Percentiles rank a stretch among this genome's conserved stretches.
These are phyloP conservation scores for Alcis repandata DNA, from an alignment of 2,888 invertebrate genomes.

Conservation along the genomic window DNA sequence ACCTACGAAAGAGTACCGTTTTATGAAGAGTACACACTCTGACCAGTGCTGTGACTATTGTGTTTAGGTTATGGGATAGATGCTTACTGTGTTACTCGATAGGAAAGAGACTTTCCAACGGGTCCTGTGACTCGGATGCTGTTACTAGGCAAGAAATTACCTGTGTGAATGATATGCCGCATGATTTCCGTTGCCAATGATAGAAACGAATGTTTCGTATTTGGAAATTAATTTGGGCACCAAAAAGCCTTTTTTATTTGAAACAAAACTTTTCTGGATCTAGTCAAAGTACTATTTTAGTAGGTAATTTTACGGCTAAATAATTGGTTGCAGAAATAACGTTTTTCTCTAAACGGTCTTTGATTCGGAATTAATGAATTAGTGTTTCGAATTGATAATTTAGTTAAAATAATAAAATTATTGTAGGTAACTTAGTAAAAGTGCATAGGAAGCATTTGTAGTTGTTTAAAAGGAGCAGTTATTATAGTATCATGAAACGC, in stretches of 20 bases:
- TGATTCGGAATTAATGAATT: no score
- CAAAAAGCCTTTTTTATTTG: no score
- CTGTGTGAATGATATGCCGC: neutral
- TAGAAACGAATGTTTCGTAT: neutral
- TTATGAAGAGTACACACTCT: slow-evolving; percentile 16
- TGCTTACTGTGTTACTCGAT: neutral
- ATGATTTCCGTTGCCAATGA: neutral
- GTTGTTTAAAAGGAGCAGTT: slow-evolving; percentile 2
- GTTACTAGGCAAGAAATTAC: no score
- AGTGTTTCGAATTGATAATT: neutral
- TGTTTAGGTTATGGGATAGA: slow-evolving; percentile 23
- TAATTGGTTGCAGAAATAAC: no score
- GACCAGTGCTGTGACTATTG: slow-evolving; percentile 46
- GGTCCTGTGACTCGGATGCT: no score
- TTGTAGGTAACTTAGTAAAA: slow-evolving; percentile 4
- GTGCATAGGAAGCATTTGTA: neutral
- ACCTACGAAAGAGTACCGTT: neutral
- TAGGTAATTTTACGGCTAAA: no score
- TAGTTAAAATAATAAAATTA: neutral
- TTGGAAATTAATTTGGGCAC: neutral
- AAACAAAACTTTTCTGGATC: neutral
- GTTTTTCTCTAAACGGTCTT: no score
- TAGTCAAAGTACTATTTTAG: neutral
- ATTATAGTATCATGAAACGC: slow-evolving; percentile 26
- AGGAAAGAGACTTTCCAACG: no score